These are phyloP conservation scores for Rhinophrynus dorsalis DNA, from an alignment of 2,797 vertebrate species.

Conservation along the genomic window DNA sequence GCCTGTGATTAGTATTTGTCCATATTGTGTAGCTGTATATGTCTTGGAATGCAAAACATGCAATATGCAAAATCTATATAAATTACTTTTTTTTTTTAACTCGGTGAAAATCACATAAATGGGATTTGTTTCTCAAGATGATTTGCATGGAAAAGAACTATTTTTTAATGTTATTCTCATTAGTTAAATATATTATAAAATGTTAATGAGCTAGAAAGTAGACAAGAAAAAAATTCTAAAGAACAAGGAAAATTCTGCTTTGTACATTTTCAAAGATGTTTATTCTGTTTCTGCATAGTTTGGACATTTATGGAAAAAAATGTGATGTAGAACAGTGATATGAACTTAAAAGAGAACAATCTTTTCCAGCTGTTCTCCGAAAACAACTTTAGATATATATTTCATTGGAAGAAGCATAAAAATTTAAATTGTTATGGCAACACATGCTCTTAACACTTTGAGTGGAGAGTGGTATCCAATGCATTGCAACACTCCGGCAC, in stretches of 20 bases:
- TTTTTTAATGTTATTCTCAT: too few species aligned
- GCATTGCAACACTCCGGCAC: too few species aligned
- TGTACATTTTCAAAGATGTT: slow-evolving; percentile 36
- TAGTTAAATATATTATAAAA: slow-evolving; percentile 21
- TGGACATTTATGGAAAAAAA: slow-evolving; percentile 11
- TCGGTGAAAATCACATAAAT: neutral
- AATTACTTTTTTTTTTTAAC: neutral
- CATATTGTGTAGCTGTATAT: neutral
- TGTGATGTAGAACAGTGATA: neutral
- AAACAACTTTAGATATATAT: neutral
- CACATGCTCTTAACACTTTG: too few species aligned
- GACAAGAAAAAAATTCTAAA: neutral
- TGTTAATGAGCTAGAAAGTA: slow-evolving; percentile 10
- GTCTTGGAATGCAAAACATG: neutral
- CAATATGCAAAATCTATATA: neutral
- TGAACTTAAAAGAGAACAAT: neutral
- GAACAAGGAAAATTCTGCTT: slow-evolving; percentile 21
- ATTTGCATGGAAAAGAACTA: too few species aligned
- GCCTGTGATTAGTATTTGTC: neutral
- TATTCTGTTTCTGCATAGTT: neutral
- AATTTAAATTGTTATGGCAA: neutral
- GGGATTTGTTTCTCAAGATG: too few species aligned
- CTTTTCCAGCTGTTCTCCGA: neutral
- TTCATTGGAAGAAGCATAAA: neutral
- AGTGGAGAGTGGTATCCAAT: too few species aligned